These are phyloP conservation scores for Megalonaias nervosa DNA, from an alignment of 1,140 invertebrate genomes.

Conservation along the genomic window DNA sequence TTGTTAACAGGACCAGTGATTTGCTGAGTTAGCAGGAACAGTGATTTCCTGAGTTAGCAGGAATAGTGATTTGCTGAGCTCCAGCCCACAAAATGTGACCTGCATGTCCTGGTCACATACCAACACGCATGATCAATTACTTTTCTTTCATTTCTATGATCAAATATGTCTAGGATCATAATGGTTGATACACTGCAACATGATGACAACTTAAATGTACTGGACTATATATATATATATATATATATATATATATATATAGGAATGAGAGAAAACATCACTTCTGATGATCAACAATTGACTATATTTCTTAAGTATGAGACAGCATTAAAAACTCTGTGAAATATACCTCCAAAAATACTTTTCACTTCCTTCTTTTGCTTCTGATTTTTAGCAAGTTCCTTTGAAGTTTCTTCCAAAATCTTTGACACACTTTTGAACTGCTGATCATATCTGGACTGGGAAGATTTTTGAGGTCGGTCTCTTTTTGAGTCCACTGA, in stretches of 20 bases:
- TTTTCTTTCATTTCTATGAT: no score
- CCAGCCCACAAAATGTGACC: no score
- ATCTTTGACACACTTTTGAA: constrained; percentile 50
- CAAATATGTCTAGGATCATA: no score
- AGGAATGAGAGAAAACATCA: neutral
- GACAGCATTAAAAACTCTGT: neutral
- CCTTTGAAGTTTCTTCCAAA: constrained; percentile 43
- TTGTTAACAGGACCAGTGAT: no score
- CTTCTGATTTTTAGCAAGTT: constrained; percentile 26
- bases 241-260: neutral
- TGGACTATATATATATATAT: neutral
- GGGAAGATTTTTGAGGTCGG: neutral
- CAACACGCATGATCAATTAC: no score
- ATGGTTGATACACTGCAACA: no score
- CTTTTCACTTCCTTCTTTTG: constrained; percentile 32
- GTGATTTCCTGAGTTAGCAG: no score
- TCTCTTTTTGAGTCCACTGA: neutral
- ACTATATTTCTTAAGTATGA: neutral
- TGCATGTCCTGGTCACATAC: no score
- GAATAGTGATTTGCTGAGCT: no score
- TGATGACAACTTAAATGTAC: neutral
- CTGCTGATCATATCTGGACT: constrained; percentile 48
- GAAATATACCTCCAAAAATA: constrained; percentile 53
- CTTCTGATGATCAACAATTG: neutral
- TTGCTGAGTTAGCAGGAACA: no score